Conservation (phyloP, 1,140 invertebrate genomes). For the Sarcophaga bullata region DNA sequence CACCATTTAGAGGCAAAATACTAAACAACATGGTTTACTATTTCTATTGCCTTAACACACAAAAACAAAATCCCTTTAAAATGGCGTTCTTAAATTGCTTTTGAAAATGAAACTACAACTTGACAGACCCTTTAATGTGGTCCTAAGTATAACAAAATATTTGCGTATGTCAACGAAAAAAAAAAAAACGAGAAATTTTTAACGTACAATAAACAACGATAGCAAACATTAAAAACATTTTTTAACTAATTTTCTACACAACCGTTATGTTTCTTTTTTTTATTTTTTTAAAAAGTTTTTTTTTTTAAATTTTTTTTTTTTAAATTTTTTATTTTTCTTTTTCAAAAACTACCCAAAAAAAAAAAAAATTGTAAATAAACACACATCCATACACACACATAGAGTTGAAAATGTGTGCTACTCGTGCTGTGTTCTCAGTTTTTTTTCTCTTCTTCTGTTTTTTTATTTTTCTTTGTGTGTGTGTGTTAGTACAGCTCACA, state of each 20-base stretch:
- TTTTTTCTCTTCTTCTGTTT: neutral
- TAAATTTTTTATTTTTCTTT: neutral
- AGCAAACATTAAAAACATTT: slow-evolving; percentile 50
- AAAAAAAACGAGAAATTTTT: neutral
- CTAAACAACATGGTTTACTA: too few relatives aligned
- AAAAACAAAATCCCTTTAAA: too few relatives aligned
- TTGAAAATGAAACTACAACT: too few relatives aligned
- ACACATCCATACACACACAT: neutral
- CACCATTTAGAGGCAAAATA: too few relatives aligned
- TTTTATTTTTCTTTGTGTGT: neutral
- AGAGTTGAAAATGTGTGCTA: slow-evolving; percentile 28
- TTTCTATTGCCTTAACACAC: too few relatives aligned
- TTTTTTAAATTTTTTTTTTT: neutral
- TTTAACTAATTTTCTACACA: slow-evolving; percentile 66
- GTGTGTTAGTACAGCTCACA: too few relatives aligned
- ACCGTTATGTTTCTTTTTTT: slow-evolving; percentile 42
- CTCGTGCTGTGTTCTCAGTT: neutral
- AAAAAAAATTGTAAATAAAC: too few relatives aligned
- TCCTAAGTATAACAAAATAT: slow-evolving; percentile 28
- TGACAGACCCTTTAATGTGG: neutral
- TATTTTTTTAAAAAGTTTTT: neutral
- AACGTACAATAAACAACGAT: too few relatives aligned
- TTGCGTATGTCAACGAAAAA: slow-evolving; percentile 47
- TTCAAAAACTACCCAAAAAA: slow-evolving; percentile 17
- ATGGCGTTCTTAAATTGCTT: too few relatives aligned